A percentile compares a stretch with the other conserved stretches of the same genome.
These are phyloP conservation scores for Ericerus pela DNA, from an alignment of 1,140 invertebrate genomes.

Conservation along the genomic window DNA sequence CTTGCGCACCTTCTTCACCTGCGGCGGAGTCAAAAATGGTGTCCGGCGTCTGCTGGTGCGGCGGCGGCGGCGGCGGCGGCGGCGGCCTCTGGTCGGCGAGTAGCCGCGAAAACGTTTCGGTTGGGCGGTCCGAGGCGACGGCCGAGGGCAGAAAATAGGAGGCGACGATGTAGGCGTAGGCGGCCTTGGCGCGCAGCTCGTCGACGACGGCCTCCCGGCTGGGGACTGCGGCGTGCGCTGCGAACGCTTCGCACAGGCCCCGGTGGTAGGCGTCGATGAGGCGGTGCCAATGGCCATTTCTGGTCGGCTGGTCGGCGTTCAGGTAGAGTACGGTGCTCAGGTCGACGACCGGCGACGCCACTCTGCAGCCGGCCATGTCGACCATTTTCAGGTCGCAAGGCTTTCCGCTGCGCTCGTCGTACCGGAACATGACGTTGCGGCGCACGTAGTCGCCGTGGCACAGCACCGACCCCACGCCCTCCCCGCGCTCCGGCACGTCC, in stretches of 20 bases:
- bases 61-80: no score
- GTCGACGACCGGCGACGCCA: slow-evolving; percentile 30
- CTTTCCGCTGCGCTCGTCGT: neutral
- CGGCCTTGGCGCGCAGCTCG: neutral
- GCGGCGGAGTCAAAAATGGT: no score
- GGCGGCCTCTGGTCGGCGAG: no score
- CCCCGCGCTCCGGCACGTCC: no score
- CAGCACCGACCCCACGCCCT: slow-evolving; percentile 27
- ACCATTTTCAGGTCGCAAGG: slow-evolving; percentile 27
- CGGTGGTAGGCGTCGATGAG: slow-evolving; percentile 29
- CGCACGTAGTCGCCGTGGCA: slow-evolving; percentile 32
- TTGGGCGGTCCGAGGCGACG: no score
- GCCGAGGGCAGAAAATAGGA: neutral
- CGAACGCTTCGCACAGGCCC: neutral
- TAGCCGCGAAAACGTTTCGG: no score
- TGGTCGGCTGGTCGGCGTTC: slow-evolving; percentile 22
- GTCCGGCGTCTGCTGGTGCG: no score
- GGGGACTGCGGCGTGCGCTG: neutral
- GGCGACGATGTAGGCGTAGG: neutral
- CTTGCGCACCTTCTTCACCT: no score
- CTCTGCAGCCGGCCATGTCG: slow-evolving; percentile 30
- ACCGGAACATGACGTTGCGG: slow-evolving; percentile 27
- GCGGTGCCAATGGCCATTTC: slow-evolving; percentile 21
- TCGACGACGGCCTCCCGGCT: neutral
- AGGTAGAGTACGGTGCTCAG: slow-evolving; percentile 31